Conservation (phyloP, 30 jellyfish, hydroid and myxozoan species). For the Morbakka virulenta region DNA sequence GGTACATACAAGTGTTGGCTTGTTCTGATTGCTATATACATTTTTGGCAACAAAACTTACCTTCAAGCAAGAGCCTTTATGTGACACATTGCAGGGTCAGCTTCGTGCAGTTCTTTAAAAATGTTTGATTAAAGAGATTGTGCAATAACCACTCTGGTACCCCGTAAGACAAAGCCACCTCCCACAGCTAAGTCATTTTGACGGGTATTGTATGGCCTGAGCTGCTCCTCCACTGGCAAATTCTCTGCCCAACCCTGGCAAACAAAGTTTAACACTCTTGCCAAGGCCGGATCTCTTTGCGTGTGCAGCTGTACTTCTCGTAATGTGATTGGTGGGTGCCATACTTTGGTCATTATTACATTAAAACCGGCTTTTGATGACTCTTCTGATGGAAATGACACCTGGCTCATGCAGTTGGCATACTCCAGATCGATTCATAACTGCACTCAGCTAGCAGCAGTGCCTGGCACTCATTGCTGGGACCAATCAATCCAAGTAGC, state of each 20-base stretch:
- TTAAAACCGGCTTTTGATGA: not conserved
- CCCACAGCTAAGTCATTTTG: constrained; percentile 3
- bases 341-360: no score
- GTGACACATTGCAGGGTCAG: no score
- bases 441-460: no score
- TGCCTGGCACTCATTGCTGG: no score
- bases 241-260: not conserved
- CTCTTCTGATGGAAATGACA: not conserved
- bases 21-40: not conserved
- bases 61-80: not conserved
- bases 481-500: no score
- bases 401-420: not conserved
- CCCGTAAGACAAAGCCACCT: not conserved
- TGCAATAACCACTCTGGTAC: constrained; percentile 12
- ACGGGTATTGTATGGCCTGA: not conserved
- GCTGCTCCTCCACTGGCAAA: not conserved
- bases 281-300: not conserved
- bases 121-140: constrained; percentile 2
- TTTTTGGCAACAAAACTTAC: not conserved
- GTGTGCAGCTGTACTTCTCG: no score
- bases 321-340: no score
- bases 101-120: not conserved
- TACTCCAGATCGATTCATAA: no score
- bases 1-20: constrained; percentile 13
- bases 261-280: not conserved